Base-by-base conservation (phyloP, 2,888 invertebrate species). In the Enchytraeus crypticus region DNA sequence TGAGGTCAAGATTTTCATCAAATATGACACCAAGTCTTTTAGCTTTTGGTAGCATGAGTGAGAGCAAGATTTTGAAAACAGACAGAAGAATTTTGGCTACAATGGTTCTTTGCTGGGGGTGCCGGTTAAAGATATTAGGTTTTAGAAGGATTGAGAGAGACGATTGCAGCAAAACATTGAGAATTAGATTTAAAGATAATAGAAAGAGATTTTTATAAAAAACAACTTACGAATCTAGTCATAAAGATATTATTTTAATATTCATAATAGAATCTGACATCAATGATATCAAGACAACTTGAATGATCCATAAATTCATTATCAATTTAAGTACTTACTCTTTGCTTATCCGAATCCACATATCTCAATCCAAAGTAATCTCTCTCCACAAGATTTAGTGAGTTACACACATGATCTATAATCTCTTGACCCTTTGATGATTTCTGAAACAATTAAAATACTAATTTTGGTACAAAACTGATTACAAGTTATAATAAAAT, bases 311-410 rank as follows among this genome's bases (percentile, higher is more conserved):
- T 5, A 11, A 2, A 14, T 23, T n/a, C 26, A 18, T 27, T 4
- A 27, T 30, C 30, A 30, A 4, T 2, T 2, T 18, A 1, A 5
- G 34, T 5, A 46, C 86, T 86, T 84, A 92, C 92, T 82, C 93
- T 89, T 84, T 95, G 95, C 78, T 89, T 92, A 72, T 90, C 89
- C 73, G 88, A 85, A 79, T 95, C 95, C 64, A 95, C 85, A 78
- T 88, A 96, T 68, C 95, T 86, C 55, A 96, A 85, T 57, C 96
- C 95, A 80, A 96, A 96, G 81, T 95, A 96, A 66, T 92, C 90
- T 55, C 93, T 93, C 82, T 96, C 95, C 77, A 93, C 83, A 62
- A 96, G 85, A 82, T 95, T 93, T 72, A 96, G 84, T 79, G 93
- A 90, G 71, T 88, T 85, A 81, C 90, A 93, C 55, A 93, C 92